A percentile compares a stretch with the other conserved stretches of the same genome.
Evolutionary conservation across 2,113 vertebrate genomes (phyloP).

Genomic region (Rhinolophus ferrumequinum): DNA sequence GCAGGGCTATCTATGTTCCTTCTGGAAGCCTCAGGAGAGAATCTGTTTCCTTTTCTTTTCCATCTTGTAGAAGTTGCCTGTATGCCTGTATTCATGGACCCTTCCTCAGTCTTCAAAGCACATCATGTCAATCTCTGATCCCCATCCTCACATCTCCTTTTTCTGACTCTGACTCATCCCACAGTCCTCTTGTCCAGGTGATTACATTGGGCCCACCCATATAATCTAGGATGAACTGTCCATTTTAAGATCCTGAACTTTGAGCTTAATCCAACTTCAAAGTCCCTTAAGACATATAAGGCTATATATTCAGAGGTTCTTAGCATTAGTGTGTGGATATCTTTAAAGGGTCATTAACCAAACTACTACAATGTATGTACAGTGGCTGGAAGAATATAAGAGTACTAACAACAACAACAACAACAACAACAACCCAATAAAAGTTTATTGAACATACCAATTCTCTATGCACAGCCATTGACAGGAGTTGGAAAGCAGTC

Average conservation of each 20-base stretch:
- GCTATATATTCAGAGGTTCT: not conserved
- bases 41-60: not conserved
- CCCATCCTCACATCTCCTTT: not conserved
- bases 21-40: not conserved
- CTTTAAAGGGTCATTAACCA: not conserved
- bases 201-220: not conserved
- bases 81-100: not conserved
- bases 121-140: not conserved
- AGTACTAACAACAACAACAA: not conserved
- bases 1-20: not conserved
- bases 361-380: not conserved
- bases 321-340: not conserved
- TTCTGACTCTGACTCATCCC: not conserved
- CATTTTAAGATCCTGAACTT: not conserved
- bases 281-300: not conserved
- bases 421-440: not conserved
- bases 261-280: not conserved
- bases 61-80: not conserved
- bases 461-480: not conserved
- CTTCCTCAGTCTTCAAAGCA: not conserved
- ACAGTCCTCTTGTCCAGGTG: not conserved
- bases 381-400: not conserved
- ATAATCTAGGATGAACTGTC: not conserved
- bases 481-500: constrained; percentile 36
- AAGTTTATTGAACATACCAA: not conserved